These are phyloP conservation scores for Meghimatium bilineatum DNA, from an alignment of 2,888 invertebrate species.

Conservation along the genomic window DNA sequence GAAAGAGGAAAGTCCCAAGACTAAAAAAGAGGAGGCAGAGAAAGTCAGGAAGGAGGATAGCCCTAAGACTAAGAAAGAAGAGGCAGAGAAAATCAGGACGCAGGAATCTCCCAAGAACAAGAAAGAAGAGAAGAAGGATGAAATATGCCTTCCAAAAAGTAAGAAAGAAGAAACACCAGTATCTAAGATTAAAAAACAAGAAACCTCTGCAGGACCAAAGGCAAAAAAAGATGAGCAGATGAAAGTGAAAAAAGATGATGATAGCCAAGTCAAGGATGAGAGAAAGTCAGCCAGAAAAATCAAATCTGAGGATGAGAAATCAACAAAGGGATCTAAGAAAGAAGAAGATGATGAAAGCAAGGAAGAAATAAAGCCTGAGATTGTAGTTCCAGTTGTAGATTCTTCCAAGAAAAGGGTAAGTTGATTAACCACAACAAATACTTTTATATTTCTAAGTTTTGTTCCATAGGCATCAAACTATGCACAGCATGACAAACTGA, in stretches of 20 bases:
- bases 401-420: slow-evolving; percentile 58
- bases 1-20: slow-evolving; percentile 5
- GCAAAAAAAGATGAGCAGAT: slow-evolving; percentile 43
- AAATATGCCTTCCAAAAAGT: not conserved
- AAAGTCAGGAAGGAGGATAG: slow-evolving; percentile 47
- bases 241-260: slow-evolving; percentile 45
- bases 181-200: slow-evolving; percentile 44
- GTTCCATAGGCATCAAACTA: no score
- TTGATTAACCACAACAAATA: not conserved
- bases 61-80: slow-evolving; percentile 47
- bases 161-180: slow-evolving; percentile 43
- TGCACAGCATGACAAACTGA: no score
- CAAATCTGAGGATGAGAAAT: slow-evolving; percentile 50
- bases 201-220: slow-evolving; percentile 18
- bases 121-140: slow-evolving; percentile 48
- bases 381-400: slow-evolving; percentile 44
- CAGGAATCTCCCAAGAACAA: slow-evolving; percentile 30
- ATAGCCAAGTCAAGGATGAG: slow-evolving; percentile 42
- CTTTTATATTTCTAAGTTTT: not conserved
- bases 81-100: slow-evolving; percentile 43
- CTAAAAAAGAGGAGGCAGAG: no score
- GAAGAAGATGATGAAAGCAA: slow-evolving; percentile 60
- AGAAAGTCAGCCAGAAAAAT: slow-evolving; percentile 47
- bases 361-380: slow-evolving; percentile 57
- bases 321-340: slow-evolving; percentile 43